Evolutionary conservation across 2,797 vertebrate species (phyloP).

Genomic region (Lemur catta): DNA sequence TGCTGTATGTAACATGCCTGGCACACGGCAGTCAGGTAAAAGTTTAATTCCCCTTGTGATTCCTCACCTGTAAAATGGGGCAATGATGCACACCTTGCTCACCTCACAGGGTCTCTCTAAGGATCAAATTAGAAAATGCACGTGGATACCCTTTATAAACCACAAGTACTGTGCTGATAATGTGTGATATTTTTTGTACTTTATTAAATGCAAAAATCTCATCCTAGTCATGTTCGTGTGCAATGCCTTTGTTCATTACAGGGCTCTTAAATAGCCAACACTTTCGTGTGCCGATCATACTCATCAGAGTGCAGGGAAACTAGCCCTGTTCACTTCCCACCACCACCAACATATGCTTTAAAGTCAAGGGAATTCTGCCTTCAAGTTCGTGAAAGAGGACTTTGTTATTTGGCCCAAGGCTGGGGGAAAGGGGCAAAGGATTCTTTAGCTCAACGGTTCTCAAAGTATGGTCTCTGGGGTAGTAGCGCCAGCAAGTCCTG

Average conservation of each 20-base stretch:
- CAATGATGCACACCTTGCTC: neutral
- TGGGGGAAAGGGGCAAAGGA: neutral
- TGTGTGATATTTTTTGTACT: neutral
- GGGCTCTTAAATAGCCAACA: neutral
- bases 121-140: conserved; percentile 26
- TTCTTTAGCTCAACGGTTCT: neutral
- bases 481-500: neutral
- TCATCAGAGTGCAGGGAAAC: neutral
- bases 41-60: neutral
- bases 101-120: neutral
- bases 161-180: neutral
- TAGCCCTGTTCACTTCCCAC: neutral
- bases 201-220: neutral
- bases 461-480: neutral
- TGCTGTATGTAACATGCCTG: neutral
- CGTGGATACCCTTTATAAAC: neutral
- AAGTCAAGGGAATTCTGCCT: neutral
- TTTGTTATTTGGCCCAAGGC: neutral
- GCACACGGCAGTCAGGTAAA: neutral
- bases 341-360: neutral
- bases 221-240: neutral
- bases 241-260: neutral
- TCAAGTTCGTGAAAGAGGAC: neutral
- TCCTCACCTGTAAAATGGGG: conserved; percentile 8
- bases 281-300: neutral